Evolutionary conservation across 53 echinoderm and acorn worm species (phyloP).

Genomic region (Hippasteria phrygiana): DNA sequence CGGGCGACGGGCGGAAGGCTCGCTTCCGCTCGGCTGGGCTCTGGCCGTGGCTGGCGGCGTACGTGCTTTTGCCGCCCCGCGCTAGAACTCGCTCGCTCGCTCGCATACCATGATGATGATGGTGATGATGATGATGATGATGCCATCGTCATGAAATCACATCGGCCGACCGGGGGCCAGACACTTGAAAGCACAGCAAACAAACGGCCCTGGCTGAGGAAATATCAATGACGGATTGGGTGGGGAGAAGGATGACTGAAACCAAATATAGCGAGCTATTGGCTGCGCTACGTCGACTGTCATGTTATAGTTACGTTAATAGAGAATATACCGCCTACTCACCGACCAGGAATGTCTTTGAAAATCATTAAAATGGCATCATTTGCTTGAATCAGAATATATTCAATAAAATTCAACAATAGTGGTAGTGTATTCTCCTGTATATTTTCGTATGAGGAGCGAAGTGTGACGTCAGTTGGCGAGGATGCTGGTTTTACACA

Average conservation of each 20-base stretch:
- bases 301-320: constrained; percentile 26
- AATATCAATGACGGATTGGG: constrained; percentile 59
- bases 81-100: neutral
- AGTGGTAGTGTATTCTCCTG: too few species aligned
- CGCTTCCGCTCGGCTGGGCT: constrained; percentile 42
- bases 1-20: constrained; percentile 47
- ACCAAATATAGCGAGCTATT: constrained; percentile 13
- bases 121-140: neutral
- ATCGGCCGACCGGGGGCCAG: constrained; percentile 5
- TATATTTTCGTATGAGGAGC: neutral
- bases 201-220: constrained; percentile 53
- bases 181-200: constrained; percentile 61
- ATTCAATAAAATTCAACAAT: constrained; percentile 15
- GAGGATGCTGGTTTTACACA: neutral
- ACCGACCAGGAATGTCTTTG: neutral
- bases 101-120: neutral
- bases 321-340: constrained; percentile 38
- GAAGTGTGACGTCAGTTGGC: neutral
- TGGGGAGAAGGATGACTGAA: constrained; percentile 37
- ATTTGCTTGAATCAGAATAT: neutral
- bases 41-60: constrained; percentile 27
- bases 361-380: neutral
- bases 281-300: neutral
- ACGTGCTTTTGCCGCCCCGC: constrained; percentile 37
- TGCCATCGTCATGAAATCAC: constrained; percentile 43